A percentile compares a stretch with the other conserved stretches of the same genome.
These are phyloP conservation scores for Hypanus sabinus DNA, from an alignment of 2,113 vertebrate genomes.

Conservation along the genomic window DNA sequence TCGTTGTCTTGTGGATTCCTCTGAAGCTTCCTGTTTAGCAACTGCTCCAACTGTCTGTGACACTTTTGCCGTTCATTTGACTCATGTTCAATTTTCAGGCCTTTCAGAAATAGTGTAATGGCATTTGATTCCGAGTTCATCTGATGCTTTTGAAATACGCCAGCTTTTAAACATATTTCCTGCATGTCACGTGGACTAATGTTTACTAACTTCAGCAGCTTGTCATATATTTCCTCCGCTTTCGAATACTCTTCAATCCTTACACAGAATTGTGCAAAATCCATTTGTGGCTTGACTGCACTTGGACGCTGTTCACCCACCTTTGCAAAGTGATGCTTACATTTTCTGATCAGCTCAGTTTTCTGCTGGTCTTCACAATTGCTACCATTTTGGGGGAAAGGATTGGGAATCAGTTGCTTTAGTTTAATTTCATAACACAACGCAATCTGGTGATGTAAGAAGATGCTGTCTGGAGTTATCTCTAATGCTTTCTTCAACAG, in stretches of 20 bases:
- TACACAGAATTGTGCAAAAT: slow-evolving; percentile 42
- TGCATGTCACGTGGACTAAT: neutral
- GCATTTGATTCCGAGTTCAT: slow-evolving; percentile 39
- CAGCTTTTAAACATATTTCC: slow-evolving; percentile 14
- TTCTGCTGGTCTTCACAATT: too few relatives aligned
- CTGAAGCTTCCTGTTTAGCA: neutral
- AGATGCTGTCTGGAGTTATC: too few relatives aligned
- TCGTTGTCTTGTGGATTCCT: slow-evolving; percentile 32
- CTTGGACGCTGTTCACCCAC: slow-evolving; percentile 39
- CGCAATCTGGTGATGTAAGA: too few relatives aligned
- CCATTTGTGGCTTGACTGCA: slow-evolving; percentile 38
- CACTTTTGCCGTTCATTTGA: slow-evolving; percentile 17
- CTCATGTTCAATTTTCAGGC: slow-evolving; percentile 34
- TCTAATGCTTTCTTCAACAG: too few relatives aligned
- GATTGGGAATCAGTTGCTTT: too few relatives aligned
- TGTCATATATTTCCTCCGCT: neutral
- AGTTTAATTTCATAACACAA: too few relatives aligned
- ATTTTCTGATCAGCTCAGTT: neutral
- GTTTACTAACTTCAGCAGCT: neutral
- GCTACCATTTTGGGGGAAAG: too few relatives aligned
- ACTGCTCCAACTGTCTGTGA: neutral
- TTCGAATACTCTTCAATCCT: neutral
- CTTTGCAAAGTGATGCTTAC: slow-evolving; percentile 43
- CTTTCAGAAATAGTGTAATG: slow-evolving; percentile 40
- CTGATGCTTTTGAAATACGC: slow-evolving; percentile 40